phyloP scores from a whole-genome alignment of 1,140 invertebrate genomes.

The Atta colombica region DNA sequence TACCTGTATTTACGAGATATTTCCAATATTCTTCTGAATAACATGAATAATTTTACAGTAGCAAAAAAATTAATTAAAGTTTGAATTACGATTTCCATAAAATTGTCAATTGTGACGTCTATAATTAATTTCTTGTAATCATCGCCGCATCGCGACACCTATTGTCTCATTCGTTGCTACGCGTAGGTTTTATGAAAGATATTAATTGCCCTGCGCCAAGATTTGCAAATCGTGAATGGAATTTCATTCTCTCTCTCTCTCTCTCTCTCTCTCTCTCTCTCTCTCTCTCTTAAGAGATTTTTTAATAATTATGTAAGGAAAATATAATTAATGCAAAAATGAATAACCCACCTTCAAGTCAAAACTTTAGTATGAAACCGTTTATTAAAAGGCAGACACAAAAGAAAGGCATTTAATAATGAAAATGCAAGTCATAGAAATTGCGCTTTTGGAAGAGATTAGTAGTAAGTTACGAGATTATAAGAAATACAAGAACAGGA shows the following conservation, averaged over 20 bases:
- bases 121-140: slow-evolving; percentile 12
- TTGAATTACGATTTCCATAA: slow-evolving; percentile 31
- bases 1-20: not conserved
- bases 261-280: too few relatives aligned
- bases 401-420: not conserved
- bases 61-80: not conserved
- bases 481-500: not conserved
- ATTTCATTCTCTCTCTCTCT: too few relatives aligned
- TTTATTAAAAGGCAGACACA: not conserved
- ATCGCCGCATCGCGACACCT: not conserved
- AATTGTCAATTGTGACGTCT: not conserved
- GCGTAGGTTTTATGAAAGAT: slow-evolving; percentile 51
- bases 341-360: slow-evolving; percentile 3
- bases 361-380: not conserved
- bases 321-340: slow-evolving; percentile 43
- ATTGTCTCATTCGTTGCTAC: slow-evolving; percentile 9
- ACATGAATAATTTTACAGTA: not conserved
- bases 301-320: not conserved
- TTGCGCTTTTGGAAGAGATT: not conserved
- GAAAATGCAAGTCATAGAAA: not conserved
- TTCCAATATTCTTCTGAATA: not conserved
- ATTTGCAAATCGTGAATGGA: not conserved
- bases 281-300: too few relatives aligned
- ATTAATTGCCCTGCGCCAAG: not conserved
- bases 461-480: not conserved